phyloP scores from a whole-genome alignment of 2,113 vertebrate genomes.

The Antechinus stuartii region DNA sequence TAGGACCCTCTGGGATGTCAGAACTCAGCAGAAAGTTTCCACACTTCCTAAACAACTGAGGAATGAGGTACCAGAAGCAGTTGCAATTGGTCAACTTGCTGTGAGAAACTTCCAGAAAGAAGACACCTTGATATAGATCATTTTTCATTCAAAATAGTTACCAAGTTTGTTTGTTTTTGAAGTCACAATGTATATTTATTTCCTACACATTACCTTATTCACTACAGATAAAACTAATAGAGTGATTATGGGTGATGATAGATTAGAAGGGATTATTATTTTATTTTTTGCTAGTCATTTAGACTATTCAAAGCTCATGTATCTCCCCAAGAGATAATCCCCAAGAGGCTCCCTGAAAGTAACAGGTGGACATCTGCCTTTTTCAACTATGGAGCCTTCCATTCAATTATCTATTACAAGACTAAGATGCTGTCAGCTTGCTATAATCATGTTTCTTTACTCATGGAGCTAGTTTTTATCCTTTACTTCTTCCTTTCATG shows the following conservation, averaged over 20 bases:
- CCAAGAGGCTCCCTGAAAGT: neutral
- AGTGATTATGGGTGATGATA: neutral
- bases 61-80: neutral
- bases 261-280: neutral
- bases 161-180: neutral
- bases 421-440: neutral
- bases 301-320: neutral
- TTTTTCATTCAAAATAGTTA: neutral
- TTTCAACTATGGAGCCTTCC: neutral
- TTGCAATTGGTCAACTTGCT: neutral
- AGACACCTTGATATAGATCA: neutral
- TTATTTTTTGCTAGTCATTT: slow-evolving; percentile 35
- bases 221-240: slow-evolving; percentile 39
- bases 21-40: neutral
- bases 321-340: neutral
- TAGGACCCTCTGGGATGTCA: neutral
- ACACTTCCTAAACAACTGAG: neutral
- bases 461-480: neutral
- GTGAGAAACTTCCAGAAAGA: neutral
- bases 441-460: neutral
- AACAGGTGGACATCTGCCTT: neutral
- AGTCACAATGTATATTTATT: slow-evolving; percentile 80
- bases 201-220: slow-evolving; percentile 67
- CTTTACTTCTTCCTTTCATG: neutral
- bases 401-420: neutral